Evolutionary conservation across 2,797 vertebrate species (phyloP).

Genomic region (Arrhamphus sclerolepis): DNA sequence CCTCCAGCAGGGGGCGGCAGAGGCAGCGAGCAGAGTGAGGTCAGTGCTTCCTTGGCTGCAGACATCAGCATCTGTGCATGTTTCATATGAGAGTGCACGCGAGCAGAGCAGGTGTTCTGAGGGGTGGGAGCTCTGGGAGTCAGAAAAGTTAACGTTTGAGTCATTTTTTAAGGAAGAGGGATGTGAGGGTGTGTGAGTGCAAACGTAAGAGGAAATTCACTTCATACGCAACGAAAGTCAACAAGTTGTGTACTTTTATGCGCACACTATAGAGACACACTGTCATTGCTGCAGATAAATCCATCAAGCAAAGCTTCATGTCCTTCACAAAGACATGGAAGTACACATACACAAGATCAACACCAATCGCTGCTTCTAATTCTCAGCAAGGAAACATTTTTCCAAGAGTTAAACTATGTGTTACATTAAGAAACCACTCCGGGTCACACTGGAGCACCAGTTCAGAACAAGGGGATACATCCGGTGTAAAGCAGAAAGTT

Average conservation of each 20-base stretch:
- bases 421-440: too few species aligned
- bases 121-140: slow-evolving; percentile 1
- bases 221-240: slow-evolving; percentile 56
- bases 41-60: slow-evolving; percentile 66
- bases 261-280: slow-evolving; percentile 18
- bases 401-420: too few species aligned
- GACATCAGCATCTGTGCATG: slow-evolving; percentile 59
- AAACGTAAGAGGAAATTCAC: not conserved
- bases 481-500: too few species aligned
- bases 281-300: slow-evolving; percentile 7
- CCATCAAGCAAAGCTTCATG: not conserved
- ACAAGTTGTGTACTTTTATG: not conserved
- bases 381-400: too few species aligned
- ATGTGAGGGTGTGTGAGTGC: slow-evolving; percentile 19
- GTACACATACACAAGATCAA: too few species aligned
- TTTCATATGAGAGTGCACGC: slow-evolving; percentile 49
- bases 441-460: too few species aligned
- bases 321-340: too few species aligned
- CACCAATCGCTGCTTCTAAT: too few species aligned
- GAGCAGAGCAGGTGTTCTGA: slow-evolving; percentile 40
- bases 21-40: slow-evolving; percentile 72
- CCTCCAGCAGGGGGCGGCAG: slow-evolving; percentile 57
- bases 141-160: slow-evolving; percentile 22
- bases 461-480: too few species aligned
- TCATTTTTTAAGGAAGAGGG: slow-evolving; percentile 9